A percentile compares a stretch with the other conserved stretches of the same genome.
Conservation (phyloP, 2,797 vertebrate genomes). For the Parauchenoglanis ngamensis region DNA sequence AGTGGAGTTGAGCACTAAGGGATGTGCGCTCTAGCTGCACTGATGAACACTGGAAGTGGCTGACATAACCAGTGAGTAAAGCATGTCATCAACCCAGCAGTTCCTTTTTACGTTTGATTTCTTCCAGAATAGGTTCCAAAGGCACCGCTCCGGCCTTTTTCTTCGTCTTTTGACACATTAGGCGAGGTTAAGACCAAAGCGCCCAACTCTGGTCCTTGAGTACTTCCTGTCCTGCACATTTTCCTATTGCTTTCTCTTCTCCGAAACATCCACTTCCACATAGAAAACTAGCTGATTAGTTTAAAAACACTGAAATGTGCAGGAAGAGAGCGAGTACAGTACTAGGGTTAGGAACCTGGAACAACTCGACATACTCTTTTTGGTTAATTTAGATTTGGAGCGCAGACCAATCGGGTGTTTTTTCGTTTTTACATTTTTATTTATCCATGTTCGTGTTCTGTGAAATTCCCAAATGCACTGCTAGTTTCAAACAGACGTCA, state of each 20-base stretch:
- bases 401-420: too few species aligned
- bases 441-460: neutral
- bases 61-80: conserved; percentile 12
- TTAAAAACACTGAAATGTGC: neutral
- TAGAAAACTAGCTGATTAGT: neutral
- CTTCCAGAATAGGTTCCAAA: neutral
- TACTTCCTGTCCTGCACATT: neutral
- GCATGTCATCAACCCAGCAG: neutral
- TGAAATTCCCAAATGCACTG: neutral
- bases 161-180: neutral
- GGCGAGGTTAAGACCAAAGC: neutral
- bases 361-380: neutral
- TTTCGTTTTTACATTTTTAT: neutral
- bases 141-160: neutral
- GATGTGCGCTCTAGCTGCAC: neutral
- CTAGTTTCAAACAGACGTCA: neutral
- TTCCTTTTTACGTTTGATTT: neutral
- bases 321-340: neutral
- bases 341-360: neutral
- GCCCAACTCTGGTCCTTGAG: neutral
- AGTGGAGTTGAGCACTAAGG: conserved; percentile 11
- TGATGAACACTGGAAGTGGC: neutral
- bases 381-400: neutral
- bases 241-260: neutral
- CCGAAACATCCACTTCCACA: neutral